phyloP scores from a whole-genome alignment of 2,113 vertebrate species.

The Grammomys dolichurus region DNA sequence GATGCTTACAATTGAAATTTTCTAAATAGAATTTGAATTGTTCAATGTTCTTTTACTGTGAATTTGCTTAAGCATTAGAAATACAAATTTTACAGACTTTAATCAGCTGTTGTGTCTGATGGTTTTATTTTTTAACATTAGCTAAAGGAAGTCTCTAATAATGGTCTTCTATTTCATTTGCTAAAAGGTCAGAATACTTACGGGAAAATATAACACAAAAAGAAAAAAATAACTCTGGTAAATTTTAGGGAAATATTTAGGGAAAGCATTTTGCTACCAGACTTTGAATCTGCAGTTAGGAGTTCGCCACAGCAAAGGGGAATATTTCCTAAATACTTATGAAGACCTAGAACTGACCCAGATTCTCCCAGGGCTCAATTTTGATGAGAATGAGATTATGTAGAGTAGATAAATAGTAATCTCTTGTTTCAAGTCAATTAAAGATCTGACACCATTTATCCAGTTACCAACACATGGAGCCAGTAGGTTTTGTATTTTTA shows the following conservation, averaged over 20 bases:
- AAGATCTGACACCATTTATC: background rate
- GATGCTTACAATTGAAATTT: background rate
- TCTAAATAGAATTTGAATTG: background rate
- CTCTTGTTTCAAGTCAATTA: background rate
- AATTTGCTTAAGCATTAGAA: slow-evolving; percentile 37
- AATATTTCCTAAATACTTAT: background rate
- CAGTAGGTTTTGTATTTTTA: background rate
- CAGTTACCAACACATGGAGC: background rate
- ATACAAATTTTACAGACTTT: background rate
- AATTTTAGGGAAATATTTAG: slow-evolving; percentile 67
- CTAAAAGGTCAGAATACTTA: slow-evolving; percentile 75
- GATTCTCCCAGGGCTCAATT: background rate
- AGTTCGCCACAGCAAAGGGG: background rate
- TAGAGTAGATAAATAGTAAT: background rate
- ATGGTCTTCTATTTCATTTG: slow-evolving; percentile 55
- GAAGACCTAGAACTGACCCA: accelerated
- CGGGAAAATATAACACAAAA: slow-evolving; percentile 63
- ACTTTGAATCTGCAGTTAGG: background rate
- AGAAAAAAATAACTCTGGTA: background rate
- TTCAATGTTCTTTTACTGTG: background rate
- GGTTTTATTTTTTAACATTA: slow-evolving; percentile 74
- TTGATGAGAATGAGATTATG: too few species aligned
- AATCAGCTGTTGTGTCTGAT: slow-evolving; percentile 9
- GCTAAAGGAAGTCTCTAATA: slow-evolving; percentile 52
- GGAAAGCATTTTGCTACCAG: background rate